A percentile compares a stretch with the other conserved stretches of the same genome.
phyloP scores from a whole-genome alignment of 1,140 invertebrate genomes.

The Palaemon carinicauda region DNA sequence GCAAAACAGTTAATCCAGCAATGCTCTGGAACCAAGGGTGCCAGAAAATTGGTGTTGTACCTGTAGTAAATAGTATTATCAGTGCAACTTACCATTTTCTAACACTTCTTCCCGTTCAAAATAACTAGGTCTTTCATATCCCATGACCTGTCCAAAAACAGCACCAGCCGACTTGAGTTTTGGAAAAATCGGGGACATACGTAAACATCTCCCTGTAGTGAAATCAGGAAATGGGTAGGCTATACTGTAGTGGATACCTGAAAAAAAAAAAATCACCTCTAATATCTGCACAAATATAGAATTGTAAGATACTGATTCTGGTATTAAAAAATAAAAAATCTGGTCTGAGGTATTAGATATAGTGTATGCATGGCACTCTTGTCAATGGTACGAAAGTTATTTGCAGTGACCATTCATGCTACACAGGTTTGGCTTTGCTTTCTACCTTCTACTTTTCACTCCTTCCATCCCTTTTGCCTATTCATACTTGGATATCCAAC shows the following conservation, averaged over 20 bases:
- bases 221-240: constrained; percentile 78
- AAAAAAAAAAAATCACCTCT: constrained; percentile 62
- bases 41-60: too few relatives aligned
- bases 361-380: neutral
- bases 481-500: too few relatives aligned
- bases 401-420: too few relatives aligned
- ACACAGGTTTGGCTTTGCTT: too few relatives aligned
- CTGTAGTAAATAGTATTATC: too few relatives aligned
- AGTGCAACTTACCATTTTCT: neutral
- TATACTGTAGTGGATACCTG: constrained; percentile 79
- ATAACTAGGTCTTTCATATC: constrained; percentile 95
- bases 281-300: neutral
- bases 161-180: constrained; percentile 89
- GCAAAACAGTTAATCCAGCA: too few relatives aligned
- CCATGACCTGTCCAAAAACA: constrained; percentile 98
- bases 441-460: too few relatives aligned
- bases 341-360: too few relatives aligned
- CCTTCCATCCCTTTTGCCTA: too few relatives aligned
- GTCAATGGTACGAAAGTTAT: too few relatives aligned
- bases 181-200: constrained; percentile 96
- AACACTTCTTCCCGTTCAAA: constrained; percentile 71
- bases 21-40: too few relatives aligned
- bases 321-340: too few relatives aligned
- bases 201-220: constrained; percentile 76
- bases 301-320: neutral